Percentiles rank a stretch among this genome's conserved stretches.
phyloP scores from a whole-genome alignment of 2,888 invertebrate genomes.

The Drosophila limbata region DNA sequence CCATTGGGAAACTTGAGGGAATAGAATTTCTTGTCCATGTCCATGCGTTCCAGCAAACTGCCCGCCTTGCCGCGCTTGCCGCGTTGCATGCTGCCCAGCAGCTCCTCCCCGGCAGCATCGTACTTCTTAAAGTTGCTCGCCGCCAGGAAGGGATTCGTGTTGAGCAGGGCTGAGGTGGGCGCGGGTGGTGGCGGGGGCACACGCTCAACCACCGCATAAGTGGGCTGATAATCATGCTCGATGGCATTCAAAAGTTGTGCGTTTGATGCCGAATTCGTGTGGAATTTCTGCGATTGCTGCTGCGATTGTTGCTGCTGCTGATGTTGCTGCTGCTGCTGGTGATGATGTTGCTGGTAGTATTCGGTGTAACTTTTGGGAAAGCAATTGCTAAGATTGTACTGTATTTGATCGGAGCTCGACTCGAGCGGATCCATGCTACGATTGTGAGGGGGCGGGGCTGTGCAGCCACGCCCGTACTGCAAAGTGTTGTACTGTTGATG shows the following conservation, averaged over 20 bases:
- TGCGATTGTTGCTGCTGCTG: conserved; percentile 36
- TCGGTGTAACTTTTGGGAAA: conserved; percentile 85
- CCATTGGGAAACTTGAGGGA: conserved; percentile 82
- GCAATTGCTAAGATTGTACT: conserved; percentile 84
- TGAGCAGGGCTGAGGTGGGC: conserved; percentile 54
- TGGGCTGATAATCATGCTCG: conserved; percentile 81
- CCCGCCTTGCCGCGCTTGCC: conserved; percentile 43
- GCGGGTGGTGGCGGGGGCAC: conserved; percentile 54
- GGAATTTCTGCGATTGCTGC: conserved; percentile 48
- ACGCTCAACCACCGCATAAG: conserved; percentile 81
- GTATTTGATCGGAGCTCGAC: conserved; percentile 70
- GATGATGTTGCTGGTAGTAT: conserved; percentile 83
- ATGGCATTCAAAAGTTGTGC: conserved; percentile 78
- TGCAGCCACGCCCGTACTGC: conserved; percentile 73
- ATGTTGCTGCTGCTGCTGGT: conserved; percentile 55
- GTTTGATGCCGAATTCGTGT: conserved; percentile 70
- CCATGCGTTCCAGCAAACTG: conserved; percentile 65
- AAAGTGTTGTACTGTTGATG: conserved; percentile 85
- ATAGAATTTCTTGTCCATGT: conserved; percentile 84
- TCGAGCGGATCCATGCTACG: conserved; percentile 52
- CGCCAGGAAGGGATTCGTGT: conserved; percentile 83
- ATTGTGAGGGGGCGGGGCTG: conserved; percentile 65
- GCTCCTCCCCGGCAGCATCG: conserved; percentile 66
- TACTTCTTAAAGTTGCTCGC: conserved; percentile 83
- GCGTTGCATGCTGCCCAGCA: conserved; percentile 53